Evolutionary conservation across 2,888 invertebrate genomes (phyloP), one percentile per base, ranked within the genome.

Genomic region (Amblyjoppa fuscipennis): DNA sequence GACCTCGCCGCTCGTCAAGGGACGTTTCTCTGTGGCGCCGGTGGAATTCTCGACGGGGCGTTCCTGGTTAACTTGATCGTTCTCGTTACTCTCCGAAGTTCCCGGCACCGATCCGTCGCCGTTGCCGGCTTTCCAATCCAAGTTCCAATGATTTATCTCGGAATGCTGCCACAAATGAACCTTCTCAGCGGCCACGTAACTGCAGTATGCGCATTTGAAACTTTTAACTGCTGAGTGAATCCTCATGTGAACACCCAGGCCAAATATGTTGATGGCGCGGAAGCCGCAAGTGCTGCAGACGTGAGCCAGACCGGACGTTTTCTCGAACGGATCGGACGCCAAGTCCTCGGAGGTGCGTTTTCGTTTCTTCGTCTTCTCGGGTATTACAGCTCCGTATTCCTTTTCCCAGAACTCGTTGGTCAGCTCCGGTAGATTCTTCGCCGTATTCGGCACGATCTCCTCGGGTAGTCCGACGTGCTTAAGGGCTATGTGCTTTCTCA

Each of bases 131-230:
- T 90, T 90, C 45, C 91, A 90, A 7, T 91, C 89, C 0, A 90
- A 53, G 34, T 90, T 86, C 0, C 92, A 88, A 84, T 94, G 94
- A 87, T 91, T 92, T 1, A 90, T 25, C 16, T 92, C 91, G 70
- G 91, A 93, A 71, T 94, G 94, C 31, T 92, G 91, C 66, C 89
- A 85, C 1, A 94, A 78, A 9, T 94, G 93, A 0, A 87, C 82
- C 38, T 91, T 90, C 7, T 90, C 88, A 1, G 89, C 85, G 4
- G 91, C 89, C 1, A 88, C 90, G 59, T 89, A 93, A 0, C 90
- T 90, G 75, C 94, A 94, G 69, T 94, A 91, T 0, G 81, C 86
- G 74, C 94, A 94, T 73, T 93, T 93, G 7, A 91, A 76, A n/a
- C 80, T 88, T 28, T 86, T 85, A 28, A 90, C 86, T 0, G 79